Conservation (phyloP, 2,113 vertebrate species). For the Protomyctophum bolini region DNA sequence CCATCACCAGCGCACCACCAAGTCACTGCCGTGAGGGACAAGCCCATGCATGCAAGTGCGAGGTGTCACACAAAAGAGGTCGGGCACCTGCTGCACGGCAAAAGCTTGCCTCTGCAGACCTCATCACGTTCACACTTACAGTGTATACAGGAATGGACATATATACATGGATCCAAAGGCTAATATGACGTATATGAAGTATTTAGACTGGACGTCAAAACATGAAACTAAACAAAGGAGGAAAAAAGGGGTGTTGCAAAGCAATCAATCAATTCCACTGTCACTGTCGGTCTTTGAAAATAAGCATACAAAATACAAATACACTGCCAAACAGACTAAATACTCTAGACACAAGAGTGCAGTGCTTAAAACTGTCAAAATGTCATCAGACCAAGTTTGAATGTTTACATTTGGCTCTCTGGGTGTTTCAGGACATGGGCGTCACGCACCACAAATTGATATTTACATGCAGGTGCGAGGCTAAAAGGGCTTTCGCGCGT, state of each 20-base stretch:
- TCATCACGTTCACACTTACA: background rate
- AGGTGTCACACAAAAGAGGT: slow-evolving; percentile 6
- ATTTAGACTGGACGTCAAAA: too few relatives aligned
- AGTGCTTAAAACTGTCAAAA: slow-evolving; percentile 38
- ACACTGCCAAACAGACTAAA: background rate
- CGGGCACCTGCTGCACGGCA: background rate
- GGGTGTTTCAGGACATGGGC: slow-evolving; percentile 63
- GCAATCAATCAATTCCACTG: background rate
- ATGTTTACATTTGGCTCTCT: slow-evolving; percentile 62
- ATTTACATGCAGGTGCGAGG: slow-evolving; percentile 64
- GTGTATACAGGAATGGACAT: too few relatives aligned
- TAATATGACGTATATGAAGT: background rate
- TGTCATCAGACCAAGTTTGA: slow-evolving; percentile 61
- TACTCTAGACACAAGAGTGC: slow-evolving; percentile 11
- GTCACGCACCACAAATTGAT: slow-evolving; percentile 66
- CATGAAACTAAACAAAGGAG: slow-evolving; percentile 14
- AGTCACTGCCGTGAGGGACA: slow-evolving; percentile 27
- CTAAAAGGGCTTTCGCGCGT: slow-evolving; percentile 56
- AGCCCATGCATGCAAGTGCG: slow-evolving; percentile 24
- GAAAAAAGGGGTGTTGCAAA: background rate
- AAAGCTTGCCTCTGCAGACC: slow-evolving; percentile 11
- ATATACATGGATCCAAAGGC: too few relatives aligned
- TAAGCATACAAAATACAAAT: background rate
- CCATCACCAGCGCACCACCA: slow-evolving; percentile 53
- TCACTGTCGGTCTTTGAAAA: slow-evolving; percentile 1